These are phyloP conservation scores for Apeira syringaria DNA, from an alignment of 2,888 invertebrate species.

Conservation along the genomic window DNA sequence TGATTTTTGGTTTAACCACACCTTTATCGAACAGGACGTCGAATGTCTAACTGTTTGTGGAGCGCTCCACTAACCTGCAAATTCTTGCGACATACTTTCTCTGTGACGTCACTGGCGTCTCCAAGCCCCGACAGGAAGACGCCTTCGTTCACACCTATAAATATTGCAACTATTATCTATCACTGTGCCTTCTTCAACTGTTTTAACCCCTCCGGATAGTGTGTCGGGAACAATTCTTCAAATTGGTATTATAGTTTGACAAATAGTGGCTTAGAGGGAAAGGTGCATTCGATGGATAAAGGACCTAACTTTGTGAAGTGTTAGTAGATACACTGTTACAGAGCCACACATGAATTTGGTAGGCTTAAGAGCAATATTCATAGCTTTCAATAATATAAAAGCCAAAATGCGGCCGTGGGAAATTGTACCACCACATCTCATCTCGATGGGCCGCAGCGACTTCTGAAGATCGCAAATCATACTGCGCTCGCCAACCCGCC, in stretches of 20 bases:
- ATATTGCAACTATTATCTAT: not conserved
- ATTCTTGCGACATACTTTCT: constrained; percentile 1
- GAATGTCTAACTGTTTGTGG: constrained; percentile 8
- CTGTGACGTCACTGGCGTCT: constrained; percentile 12
- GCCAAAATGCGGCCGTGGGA: too few species aligned
- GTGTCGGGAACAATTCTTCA: constrained; percentile 8
- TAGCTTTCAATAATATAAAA: too few species aligned
- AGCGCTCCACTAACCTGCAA: constrained; percentile 5
- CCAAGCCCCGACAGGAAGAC: constrained; percentile 10
- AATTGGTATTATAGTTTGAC: constrained; percentile 11
- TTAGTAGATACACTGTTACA: not conserved
- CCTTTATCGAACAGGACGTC: constrained; percentile 1
- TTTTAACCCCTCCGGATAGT: constrained; percentile 11
- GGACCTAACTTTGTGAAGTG: not conserved
- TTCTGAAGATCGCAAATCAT: too few species aligned
- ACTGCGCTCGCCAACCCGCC: too few species aligned
- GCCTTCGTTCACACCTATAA: constrained; percentile 14
- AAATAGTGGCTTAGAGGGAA: constrained; percentile 3
- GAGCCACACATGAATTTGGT: too few species aligned
- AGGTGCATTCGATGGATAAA: constrained; percentile 8
- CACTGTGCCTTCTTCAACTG: constrained; percentile 1
- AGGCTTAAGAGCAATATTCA: too few species aligned
- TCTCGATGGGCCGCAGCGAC: too few species aligned
- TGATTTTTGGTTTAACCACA: not conserved
- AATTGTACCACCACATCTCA: too few species aligned